Conservation (phyloP, 2,888 invertebrate genomes). For the Amaurobius ferox region DNA sequence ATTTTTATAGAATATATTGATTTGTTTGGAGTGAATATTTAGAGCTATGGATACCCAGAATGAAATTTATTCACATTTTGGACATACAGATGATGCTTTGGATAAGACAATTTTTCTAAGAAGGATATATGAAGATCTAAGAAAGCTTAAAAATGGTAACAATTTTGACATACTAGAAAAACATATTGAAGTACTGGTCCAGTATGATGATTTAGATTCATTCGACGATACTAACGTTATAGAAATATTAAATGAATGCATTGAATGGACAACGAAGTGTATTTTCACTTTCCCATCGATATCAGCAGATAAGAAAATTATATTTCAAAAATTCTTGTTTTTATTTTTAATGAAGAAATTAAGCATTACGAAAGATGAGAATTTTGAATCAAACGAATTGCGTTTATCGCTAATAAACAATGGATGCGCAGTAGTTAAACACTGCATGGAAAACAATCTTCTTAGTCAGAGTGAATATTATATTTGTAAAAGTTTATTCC, state of each 20-base stretch:
- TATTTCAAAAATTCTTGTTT: neutral
- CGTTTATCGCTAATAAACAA: neutral
- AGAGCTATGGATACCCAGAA: too few species aligned
- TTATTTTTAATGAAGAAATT: neutral
- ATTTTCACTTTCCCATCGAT: neutral
- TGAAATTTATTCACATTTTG: too few species aligned
- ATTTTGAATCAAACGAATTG: neutral
- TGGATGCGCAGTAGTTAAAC: neutral
- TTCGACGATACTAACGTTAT: neutral
- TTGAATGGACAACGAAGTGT: neutral
- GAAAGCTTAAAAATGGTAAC: neutral
- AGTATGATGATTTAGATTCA: neutral
- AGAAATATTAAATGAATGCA: neutral
- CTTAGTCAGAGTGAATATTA: neutral
- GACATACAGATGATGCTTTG: too few species aligned
- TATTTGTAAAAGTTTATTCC: neutral
- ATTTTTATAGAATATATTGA: too few species aligned
- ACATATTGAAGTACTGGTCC: neutral
- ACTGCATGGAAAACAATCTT: neutral
- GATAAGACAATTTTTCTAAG: neutral
- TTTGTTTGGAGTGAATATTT: too few species aligned
- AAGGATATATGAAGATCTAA: neutral
- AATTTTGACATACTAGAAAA: neutral
- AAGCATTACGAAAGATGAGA: neutral
- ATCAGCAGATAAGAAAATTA: neutral